A percentile compares a stretch with the other conserved stretches of the same genome.
phyloP scores from a whole-genome alignment of 1,140 invertebrate genomes.

The Pomacea maculata region DNA sequence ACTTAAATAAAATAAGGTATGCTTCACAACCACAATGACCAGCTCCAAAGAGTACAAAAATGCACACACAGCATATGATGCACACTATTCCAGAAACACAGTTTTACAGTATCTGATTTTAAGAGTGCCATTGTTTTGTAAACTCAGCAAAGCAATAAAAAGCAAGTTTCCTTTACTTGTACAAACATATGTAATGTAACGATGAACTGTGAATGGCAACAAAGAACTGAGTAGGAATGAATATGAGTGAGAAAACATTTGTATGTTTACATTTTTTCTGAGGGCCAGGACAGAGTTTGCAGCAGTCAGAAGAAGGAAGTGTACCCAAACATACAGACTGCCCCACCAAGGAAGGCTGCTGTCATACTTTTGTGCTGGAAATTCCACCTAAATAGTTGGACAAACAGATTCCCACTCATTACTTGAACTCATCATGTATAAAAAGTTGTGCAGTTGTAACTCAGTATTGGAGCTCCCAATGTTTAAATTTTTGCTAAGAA shows the following conservation, averaged over 20 bases:
- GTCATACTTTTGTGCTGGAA: conserved; percentile 73
- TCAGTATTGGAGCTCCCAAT: too few relatives aligned
- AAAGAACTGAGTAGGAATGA: background rate
- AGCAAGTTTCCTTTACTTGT: too few relatives aligned
- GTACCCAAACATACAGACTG: conserved; percentile 75
- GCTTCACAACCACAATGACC: background rate
- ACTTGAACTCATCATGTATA: too few relatives aligned
- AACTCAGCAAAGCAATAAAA: too few relatives aligned
- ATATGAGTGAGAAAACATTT: background rate
- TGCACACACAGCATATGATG: background rate
- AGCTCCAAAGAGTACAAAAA: background rate
- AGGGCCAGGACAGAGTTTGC: conserved; percentile 30
- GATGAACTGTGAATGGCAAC: too few relatives aligned
- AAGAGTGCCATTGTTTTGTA: too few relatives aligned
- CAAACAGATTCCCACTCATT: background rate
- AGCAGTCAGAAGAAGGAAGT: conserved; percentile 74
- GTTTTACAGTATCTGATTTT: too few relatives aligned
- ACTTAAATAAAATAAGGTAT: conserved; percentile 5
- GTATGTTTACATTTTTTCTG: conserved; percentile 16
- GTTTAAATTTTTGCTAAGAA: too few relatives aligned
- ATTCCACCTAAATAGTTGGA: conserved; percentile 43
- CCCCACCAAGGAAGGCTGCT: conserved; percentile 75
- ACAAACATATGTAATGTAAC: too few relatives aligned
- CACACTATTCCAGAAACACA: background rate
- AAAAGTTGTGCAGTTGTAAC: too few relatives aligned